Conservation (phyloP, 2,888 invertebrate genomes). For the Cerastis rubricosa region DNA sequence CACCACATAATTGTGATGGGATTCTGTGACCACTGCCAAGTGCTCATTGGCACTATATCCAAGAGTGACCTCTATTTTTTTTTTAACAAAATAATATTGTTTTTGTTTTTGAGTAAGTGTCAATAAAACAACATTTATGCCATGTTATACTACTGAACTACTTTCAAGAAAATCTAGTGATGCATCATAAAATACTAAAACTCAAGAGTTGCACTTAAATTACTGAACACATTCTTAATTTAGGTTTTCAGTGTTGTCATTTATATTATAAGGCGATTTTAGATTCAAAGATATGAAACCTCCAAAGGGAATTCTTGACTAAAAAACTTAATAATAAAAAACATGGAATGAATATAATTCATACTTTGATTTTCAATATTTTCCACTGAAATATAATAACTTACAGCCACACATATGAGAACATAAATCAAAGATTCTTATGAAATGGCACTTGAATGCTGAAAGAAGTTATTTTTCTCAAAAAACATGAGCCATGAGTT, state of each 20-base stretch:
- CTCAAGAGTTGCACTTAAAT: slow-evolving; percentile 59
- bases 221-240: slow-evolving; percentile 70
- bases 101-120: slow-evolving; percentile 3
- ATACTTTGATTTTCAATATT: slow-evolving; percentile 59
- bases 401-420: slow-evolving; percentile 42
- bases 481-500: slow-evolving; percentile 74
- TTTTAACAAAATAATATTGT: slow-evolving; percentile 14
- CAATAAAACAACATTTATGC: neutral
- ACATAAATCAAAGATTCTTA: slow-evolving; percentile 39
- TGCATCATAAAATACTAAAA: slow-evolving; percentile 25
- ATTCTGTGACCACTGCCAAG: neutral
- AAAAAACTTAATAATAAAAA: slow-evolving; percentile 68
- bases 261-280: slow-evolving; percentile 35
- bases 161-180: slow-evolving; percentile 10
- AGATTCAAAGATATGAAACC: slow-evolving; percentile 43
- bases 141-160: neutral
- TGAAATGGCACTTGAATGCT: slow-evolving; percentile 71
- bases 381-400: slow-evolving; percentile 50
- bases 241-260: slow-evolving; percentile 46
- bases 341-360: slow-evolving; percentile 75
- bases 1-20: neutral
- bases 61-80: neutral
- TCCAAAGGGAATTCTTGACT: slow-evolving; percentile 42
- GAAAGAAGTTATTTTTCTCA: slow-evolving; percentile 64
- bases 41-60: neutral